Evolutionary conservation across 23 tunicate species (phyloP).

Genomic region (Trididemnum clinides): DNA sequence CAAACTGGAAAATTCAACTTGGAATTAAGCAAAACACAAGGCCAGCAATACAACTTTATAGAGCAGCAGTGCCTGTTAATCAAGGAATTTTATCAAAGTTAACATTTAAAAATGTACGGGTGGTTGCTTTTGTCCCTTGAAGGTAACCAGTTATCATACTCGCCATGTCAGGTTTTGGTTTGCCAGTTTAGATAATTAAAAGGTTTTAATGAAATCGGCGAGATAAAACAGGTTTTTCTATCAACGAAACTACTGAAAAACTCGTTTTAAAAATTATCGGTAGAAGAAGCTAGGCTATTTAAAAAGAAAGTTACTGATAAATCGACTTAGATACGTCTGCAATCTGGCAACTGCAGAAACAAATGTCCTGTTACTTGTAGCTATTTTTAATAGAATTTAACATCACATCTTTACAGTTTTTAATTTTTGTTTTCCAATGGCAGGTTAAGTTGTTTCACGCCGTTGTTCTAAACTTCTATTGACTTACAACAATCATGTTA

Average conservation of each 20-base stretch:
- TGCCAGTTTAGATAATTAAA: not conserved
- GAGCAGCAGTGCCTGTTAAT: not conserved
- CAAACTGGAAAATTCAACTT: not conserved
- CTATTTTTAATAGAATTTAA: no score
- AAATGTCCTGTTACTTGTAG: no score
- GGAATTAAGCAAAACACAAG: not conserved
- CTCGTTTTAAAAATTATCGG: not conserved
- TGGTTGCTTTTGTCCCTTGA: not conserved
- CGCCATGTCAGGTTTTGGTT: constrained; percentile 1
- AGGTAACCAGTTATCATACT: not conserved
- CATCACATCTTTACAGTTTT: no score
- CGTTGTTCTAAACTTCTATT: no score
- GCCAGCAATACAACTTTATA: constrained; percentile 3
- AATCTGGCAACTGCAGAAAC: no score
- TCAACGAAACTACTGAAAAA: not conserved
- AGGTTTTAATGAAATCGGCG: not conserved
- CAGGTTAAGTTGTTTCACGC: no score
- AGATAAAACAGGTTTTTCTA: not conserved
- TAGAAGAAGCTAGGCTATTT: no score
- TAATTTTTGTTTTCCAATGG: no score
- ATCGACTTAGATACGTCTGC: no score
- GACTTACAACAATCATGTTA: no score
- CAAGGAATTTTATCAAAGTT: not conserved
- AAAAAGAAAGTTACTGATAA: no score
- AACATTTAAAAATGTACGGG: not conserved